Percentiles rank a stretch among this genome's conserved stretches.
Evolutionary conservation across 2,888 invertebrate species (phyloP).

Genomic region (Euclidia mi): DNA sequence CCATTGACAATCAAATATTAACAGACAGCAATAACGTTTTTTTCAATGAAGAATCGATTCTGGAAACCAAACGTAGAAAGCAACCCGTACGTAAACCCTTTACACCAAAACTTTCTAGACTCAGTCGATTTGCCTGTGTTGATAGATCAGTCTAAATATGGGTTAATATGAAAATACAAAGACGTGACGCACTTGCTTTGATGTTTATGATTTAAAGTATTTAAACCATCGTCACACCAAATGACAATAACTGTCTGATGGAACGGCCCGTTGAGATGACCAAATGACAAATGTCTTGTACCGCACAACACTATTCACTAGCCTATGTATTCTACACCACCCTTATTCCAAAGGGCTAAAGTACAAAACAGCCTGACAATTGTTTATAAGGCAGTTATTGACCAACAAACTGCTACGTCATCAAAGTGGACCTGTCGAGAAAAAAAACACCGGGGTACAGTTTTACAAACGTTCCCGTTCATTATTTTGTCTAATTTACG

Average conservation of each 20-base stretch:
- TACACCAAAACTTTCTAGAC: no score
- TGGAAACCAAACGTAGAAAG: no score
- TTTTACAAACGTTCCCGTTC: conserved; percentile 86
- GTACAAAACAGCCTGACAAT: conserved; percentile 13
- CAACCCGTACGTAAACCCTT: no score
- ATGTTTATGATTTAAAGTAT: conserved; percentile 29
- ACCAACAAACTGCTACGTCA: conserved; percentile 66
- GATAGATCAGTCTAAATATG: no score
- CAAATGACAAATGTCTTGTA: conserved; percentile 62
- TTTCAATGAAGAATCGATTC: no score
- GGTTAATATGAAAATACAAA: no score
- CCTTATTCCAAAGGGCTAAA: conserved; percentile 13
- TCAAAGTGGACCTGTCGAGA: conserved; percentile 43
- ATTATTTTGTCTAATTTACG: conserved; percentile 82
- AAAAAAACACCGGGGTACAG: conserved; percentile 73
- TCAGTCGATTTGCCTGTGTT: no score
- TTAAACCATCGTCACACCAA: conserved; percentile 46
- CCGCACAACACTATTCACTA: conserved; percentile 6
- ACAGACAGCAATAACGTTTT: no score
- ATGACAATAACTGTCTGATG: conserved; percentile 56
- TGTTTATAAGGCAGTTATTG: conserved; percentile 10
- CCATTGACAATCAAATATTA: no score
- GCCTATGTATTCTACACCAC: neutral
- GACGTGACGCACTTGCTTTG: neutral
- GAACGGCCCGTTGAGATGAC: conserved; percentile 54